phyloP scores from a whole-genome alignment of 2,888 invertebrate genomes.

The Oscheius sp. region DNA sequence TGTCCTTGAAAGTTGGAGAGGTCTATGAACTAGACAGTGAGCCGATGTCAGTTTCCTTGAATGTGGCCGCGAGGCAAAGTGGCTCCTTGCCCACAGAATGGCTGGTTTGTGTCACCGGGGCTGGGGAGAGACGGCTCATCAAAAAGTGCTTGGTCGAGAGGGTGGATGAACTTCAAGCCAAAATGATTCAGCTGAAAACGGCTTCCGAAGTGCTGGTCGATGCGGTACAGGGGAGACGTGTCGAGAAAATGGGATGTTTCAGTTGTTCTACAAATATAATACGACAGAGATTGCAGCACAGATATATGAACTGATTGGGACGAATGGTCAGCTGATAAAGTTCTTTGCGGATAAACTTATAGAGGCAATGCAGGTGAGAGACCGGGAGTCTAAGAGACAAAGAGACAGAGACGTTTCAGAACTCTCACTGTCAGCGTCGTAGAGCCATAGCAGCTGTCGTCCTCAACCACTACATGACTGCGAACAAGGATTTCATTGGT shows the following conservation, averaged over 20 bases:
- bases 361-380: too few relatives aligned
- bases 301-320: too few relatives aligned
- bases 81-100: constrained; percentile 3
- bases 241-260: not conserved
- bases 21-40: constrained; percentile 2
- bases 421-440: not conserved
- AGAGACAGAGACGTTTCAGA: not conserved
- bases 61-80: not conserved
- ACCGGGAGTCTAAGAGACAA: too few relatives aligned
- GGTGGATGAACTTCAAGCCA: constrained; percentile 8
- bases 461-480: constrained; percentile 4
- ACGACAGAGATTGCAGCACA: too few relatives aligned
- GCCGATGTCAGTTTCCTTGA: constrained; percentile 7
- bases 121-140: constrained; percentile 11
- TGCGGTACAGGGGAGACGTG: not conserved
- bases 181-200: not conserved
- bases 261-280: not conserved
- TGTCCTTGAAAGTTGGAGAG: constrained; percentile 6
- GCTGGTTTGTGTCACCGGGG: constrained; percentile 10
- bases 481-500: not conserved
- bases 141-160: not conserved
- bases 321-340: too few relatives aligned
- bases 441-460: not conserved
- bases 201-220: not conserved
- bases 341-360: too few relatives aligned